phyloP scores from a whole-genome alignment of 2,888 invertebrate genomes.

The Prionchulus punctatus region DNA sequence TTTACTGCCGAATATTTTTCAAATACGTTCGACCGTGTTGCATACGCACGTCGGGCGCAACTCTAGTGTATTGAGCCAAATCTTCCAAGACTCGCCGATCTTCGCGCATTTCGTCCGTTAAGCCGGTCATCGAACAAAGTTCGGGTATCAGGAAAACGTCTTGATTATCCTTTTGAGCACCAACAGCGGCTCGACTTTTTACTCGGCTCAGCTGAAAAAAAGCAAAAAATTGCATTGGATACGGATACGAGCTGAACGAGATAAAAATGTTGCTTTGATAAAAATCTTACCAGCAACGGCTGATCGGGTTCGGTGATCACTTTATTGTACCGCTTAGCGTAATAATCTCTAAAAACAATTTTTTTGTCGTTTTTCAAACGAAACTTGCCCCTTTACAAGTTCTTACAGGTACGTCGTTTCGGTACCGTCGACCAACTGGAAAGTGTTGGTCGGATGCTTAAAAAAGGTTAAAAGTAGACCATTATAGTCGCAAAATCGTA shows the following conservation, averaged over 20 bases:
- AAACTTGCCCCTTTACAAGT: neutral
- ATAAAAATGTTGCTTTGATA: no score
- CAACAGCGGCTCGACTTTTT: neutral
- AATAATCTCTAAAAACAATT: slow-evolving; percentile 48
- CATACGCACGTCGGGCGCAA: slow-evolving; percentile 59
- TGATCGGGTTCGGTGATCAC: slow-evolving; percentile 49
- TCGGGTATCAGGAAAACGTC: slow-evolving; percentile 58
- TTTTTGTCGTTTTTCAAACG: neutral
- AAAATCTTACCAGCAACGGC: slow-evolving; percentile 30
- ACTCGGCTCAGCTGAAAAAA: neutral
- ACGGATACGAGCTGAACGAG: neutral
- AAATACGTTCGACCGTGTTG: slow-evolving; percentile 48
- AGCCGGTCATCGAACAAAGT: slow-evolving; percentile 67
- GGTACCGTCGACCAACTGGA: slow-evolving; percentile 37
- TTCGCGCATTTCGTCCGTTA: slow-evolving; percentile 64
- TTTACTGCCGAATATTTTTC: neutral
- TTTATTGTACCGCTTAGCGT: slow-evolving; percentile 56
- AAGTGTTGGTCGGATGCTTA: slow-evolving; percentile 49
- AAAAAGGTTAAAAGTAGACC: neutral
- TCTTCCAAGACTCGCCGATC: slow-evolving; percentile 58
- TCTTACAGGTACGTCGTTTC: slow-evolving; percentile 26
- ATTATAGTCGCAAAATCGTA: no score
- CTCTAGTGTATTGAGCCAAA: slow-evolving; percentile 55
- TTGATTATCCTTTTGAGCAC: slow-evolving; percentile 15
- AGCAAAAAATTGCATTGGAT: neutral